Percentiles rank a stretch among this genome's conserved stretches.
phyloP scores from a whole-genome alignment of 2,797 vertebrate genomes.

The Brachymystax lenok region DNA sequence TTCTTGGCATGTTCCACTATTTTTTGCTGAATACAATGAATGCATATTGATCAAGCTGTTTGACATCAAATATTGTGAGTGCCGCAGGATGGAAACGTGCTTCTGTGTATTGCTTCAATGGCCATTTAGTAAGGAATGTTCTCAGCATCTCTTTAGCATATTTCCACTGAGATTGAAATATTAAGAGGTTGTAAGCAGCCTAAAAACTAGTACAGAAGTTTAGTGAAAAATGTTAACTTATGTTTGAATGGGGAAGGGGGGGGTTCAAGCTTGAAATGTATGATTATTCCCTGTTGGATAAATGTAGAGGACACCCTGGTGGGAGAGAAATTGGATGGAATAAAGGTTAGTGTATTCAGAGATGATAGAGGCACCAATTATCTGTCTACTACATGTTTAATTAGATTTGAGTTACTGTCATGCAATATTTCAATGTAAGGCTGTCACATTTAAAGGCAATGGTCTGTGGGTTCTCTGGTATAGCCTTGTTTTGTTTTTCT shows the following conservation, averaged over 20 bases:
- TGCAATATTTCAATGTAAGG: slow-evolving; percentile 71
- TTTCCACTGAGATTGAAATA: slow-evolving; percentile 49
- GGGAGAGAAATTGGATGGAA: slow-evolving; percentile 19
- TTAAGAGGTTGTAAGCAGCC: slow-evolving; percentile 21
- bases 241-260: slow-evolving; percentile 27
- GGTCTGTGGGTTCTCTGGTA: slow-evolving; percentile 52
- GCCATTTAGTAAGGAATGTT: slow-evolving; percentile 46
- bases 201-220: slow-evolving; percentile 23
- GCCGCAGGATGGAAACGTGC: slow-evolving; percentile 46
- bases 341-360: slow-evolving; percentile 7
- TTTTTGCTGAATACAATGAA: slow-evolving; percentile 51
- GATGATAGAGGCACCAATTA: slow-evolving; percentile 36
- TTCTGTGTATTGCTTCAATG: slow-evolving; percentile 57
- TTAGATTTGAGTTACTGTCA: slow-evolving; percentile 62
- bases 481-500: slow-evolving; percentile 65
- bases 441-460: slow-evolving; percentile 60
- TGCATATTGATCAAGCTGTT: slow-evolving; percentile 37
- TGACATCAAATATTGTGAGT: slow-evolving; percentile 20
- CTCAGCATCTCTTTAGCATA: slow-evolving; percentile 44
- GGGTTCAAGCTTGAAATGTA: slow-evolving; percentile 20
- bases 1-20: slow-evolving; percentile 50
- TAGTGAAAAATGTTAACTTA: slow-evolving; percentile 42
- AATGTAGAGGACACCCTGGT: slow-evolving; percentile 43
- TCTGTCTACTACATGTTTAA: slow-evolving; percentile 52
- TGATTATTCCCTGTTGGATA: slow-evolving; percentile 45